Evolutionary conservation across 2,113 vertebrate genomes (phyloP).

Genomic region (Dipodomys merriami): DNA sequence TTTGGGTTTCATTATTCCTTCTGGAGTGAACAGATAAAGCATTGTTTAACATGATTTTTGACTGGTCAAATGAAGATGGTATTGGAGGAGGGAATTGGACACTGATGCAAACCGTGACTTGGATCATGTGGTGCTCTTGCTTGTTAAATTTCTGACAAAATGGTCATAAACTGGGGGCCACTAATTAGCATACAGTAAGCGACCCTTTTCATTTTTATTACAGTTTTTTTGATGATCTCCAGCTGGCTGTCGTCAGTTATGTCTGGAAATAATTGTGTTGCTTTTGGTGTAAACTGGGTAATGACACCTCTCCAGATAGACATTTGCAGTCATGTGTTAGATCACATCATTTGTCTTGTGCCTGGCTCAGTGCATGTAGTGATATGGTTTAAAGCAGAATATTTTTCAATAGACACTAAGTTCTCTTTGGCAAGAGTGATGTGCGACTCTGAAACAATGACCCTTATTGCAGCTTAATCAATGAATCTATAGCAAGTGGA

Average conservation of each 20-base stretch:
- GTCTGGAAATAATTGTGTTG: slow-evolving; percentile 66
- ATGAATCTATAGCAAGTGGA: slow-evolving; percentile 25
- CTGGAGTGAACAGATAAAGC: slow-evolving; percentile 3
- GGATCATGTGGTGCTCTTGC: slow-evolving; percentile 23
- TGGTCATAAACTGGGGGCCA: slow-evolving; percentile 47
- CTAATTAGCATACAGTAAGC: slow-evolving; percentile 65
- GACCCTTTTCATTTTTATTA: slow-evolving; percentile 68
- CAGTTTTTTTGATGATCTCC: slow-evolving; percentile 73
- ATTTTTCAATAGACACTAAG: not conserved
- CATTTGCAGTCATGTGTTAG: slow-evolving; percentile 21
- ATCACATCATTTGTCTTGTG: not conserved
- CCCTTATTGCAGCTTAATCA: not conserved
- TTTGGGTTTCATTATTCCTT: slow-evolving; percentile 47
- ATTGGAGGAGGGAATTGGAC: not conserved
- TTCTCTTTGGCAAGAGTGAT: not conserved
- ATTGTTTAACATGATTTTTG: not conserved
- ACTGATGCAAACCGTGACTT: slow-evolving; percentile 26
- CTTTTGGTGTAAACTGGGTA: slow-evolving; percentile 39
- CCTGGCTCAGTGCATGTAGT: not conserved
- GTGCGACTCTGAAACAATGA: slow-evolving; percentile 17
- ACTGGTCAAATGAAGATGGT: not conserved
- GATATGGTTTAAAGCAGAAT: not conserved
- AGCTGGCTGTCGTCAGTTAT: slow-evolving; percentile 64
- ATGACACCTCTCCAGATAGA: slow-evolving; percentile 66
- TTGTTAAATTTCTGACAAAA: slow-evolving; percentile 70